Evolutionary conservation across 2,113 vertebrate species (phyloP), one percentile per base, ranked within the genome.

Genomic region (Colius striatus): DNA sequence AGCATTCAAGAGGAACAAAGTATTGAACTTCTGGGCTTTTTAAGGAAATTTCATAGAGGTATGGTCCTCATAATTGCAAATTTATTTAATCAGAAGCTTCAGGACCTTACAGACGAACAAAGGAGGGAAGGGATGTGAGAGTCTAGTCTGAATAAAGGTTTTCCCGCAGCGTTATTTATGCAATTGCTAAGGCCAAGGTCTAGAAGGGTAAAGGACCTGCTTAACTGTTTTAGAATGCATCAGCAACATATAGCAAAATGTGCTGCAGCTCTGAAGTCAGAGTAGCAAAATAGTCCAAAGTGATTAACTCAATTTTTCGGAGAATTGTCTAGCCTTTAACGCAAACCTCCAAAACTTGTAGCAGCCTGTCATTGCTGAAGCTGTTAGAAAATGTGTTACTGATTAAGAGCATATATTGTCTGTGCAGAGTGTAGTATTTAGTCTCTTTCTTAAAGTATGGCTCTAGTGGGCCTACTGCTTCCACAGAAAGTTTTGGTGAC

Each of bases 381-480:
- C 55, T 95, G 76, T 75, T 63, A 87, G 51, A 90, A 90, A 90
- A 92, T 71, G 14, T 87, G 92, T 30, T 94, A 48, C 47, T 71
- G 34, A 92, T 95, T 92, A 95, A 67, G 9, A 70, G 6, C 32
- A 62, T 60, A 74, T 51, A 90, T 17, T 45, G 38, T 67, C 88
- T 78, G 68, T 27, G 38, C 48, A 86, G 58, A 73, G 22, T 16
- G 34, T 23, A 80, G 38, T 48, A 71, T 53, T 55, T 20, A 34
- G 29, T 75, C 60, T 62, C 22, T 78, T 86, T 82, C 81, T 89
- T 78, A 92, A 89, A 78, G 90, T 70, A 81, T 43, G 50, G 14
- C 45, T 78, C 10, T 78, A 70, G 78, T 30, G 19, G n/a, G 14
- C 19, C 88, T 77, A 48, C 10, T 47, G 10, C 55, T 90, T 47